Conservation (phyloP, 2,888 invertebrate species). For the Ellobium chinense region DNA sequence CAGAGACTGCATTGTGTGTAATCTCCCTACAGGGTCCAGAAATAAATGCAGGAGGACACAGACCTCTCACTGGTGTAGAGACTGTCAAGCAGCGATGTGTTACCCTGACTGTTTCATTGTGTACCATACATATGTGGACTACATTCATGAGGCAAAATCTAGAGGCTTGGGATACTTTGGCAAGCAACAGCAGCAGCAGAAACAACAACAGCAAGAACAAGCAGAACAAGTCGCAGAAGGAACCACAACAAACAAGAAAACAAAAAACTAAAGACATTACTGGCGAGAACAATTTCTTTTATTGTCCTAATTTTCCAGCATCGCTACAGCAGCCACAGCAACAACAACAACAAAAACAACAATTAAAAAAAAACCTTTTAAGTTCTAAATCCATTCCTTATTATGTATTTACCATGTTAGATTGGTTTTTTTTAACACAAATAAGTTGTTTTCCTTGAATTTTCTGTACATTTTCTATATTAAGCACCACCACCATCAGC, state of each 20-base stretch:
- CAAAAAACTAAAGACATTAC: neutral
- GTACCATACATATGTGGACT: neutral
- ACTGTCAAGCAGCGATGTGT: neutral
- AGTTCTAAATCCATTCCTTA: neutral
- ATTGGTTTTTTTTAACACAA: neutral
- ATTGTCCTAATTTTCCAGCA: neutral
- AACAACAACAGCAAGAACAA: neutral
- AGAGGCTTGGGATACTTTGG: neutral
- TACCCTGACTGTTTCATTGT: conserved; percentile 9
- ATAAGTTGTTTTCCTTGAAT: neutral
- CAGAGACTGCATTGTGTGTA: conserved; percentile 12
- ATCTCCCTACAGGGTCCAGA: neutral
- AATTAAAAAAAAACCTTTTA: neutral
- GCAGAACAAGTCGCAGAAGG: neutral
- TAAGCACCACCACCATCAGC: neutral
- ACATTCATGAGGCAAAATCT: neutral
- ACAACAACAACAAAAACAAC: neutral
- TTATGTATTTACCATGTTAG: neutral
- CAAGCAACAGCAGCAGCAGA: neutral
- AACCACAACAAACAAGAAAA: neutral
- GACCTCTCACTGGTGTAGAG: neutral
- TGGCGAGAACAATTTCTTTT: neutral
- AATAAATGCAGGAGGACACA: neutral
- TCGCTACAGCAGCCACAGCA: neutral
- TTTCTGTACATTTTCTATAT: neutral